Conservation (phyloP, 2,797 vertebrate genomes). For the Sebastiscus albofasciatus region DNA sequence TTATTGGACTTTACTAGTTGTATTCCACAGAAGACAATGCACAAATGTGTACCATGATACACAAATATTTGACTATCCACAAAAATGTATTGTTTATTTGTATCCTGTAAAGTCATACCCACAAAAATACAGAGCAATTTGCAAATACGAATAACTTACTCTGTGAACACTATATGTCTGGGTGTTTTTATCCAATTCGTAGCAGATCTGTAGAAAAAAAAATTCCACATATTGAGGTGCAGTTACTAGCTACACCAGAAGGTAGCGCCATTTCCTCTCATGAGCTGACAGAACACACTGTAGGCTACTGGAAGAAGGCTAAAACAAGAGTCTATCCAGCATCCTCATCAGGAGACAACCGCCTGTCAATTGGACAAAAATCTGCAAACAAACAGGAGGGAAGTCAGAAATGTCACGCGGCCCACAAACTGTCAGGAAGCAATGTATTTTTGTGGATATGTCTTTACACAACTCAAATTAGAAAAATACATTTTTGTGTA, state of each 20-base stretch:
- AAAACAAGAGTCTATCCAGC: background rate
- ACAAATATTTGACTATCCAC: too few species aligned
- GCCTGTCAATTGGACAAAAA: too few species aligned
- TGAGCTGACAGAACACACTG: background rate
- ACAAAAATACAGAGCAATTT: background rate
- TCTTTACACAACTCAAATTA: too few species aligned
- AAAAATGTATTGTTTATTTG: background rate
- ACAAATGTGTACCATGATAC: too few species aligned
- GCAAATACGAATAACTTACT: background rate
- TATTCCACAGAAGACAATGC: too few species aligned
- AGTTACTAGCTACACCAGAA: background rate
- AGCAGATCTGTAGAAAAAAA: background rate
- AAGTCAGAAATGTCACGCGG: too few species aligned
- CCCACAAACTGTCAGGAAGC: too few species aligned
- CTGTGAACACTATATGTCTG: background rate
- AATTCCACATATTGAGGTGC: background rate
- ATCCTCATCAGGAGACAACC: too few species aligned
- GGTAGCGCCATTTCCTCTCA: background rate
- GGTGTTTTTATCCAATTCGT: background rate
- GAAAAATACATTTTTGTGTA: too few species aligned
- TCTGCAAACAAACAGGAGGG: too few species aligned
- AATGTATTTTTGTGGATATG: background rate
- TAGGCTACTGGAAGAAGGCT: background rate
- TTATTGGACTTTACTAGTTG: background rate
- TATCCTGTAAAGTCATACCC: background rate